Evolutionary conservation across 2,113 vertebrate genomes (phyloP).

Genomic region (Sula dactylatra): DNA sequence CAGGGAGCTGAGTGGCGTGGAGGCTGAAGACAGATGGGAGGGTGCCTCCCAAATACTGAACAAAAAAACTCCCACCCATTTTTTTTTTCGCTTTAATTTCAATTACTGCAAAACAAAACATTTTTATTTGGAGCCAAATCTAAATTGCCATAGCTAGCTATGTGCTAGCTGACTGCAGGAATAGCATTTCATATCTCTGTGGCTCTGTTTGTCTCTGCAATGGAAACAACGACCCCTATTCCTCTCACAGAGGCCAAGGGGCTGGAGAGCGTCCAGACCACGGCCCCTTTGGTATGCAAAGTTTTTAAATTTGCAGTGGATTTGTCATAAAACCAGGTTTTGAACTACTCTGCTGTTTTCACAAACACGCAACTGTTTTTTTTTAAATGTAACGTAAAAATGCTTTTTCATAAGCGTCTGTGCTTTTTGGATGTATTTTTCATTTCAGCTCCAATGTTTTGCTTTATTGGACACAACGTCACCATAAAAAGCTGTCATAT

Average conservation of each 20-base stretch:
- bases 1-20: rapidly evolving
- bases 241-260: not conserved
- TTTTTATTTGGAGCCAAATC: not conserved
- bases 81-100: not conserved
- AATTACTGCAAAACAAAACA: not conserved
- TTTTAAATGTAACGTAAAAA: not conserved
- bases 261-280: not conserved
- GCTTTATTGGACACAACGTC: not conserved
- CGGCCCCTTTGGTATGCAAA: not conserved
- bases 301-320: not conserved
- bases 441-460: not conserved
- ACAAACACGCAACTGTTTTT: not conserved
- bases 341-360: not conserved
- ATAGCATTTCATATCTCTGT: not conserved
- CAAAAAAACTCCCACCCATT: too few species aligned
- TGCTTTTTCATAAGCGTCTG: not conserved
- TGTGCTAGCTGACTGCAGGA: not conserved
- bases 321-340: not conserved
- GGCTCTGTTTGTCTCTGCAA: not conserved
- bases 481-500: rapidly evolving
- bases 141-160: rapidly evolving
- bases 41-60: not conserved
- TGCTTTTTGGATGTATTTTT: not conserved
- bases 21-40: not conserved
- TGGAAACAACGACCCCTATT: not conserved